Base-by-base conservation (phyloP, 1,140 invertebrate species). In the Trachelipus rathkii region DNA sequence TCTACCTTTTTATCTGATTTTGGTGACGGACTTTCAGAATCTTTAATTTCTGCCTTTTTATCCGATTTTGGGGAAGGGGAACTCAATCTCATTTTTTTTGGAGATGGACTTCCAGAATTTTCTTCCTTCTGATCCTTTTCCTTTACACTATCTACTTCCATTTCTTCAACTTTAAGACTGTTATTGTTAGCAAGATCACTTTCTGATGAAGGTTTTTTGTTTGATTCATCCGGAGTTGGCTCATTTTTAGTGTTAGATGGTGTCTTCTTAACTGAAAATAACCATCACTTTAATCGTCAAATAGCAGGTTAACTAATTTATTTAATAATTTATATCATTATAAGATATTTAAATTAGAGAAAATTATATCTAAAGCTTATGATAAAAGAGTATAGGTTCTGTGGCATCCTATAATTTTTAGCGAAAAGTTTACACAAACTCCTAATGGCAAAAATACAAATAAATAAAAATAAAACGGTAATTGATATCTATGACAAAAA, bases 151-250 rank as follows among this genome's bases (percentile, higher is more conserved):
- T 74, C 43, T 13, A 72, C 66, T 50, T 76, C 69, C 10, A 60
- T 71, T 53, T 72, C 66, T 68, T 68, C 66, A 10, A 68, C 53
- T 67, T 74, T 78, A 10, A 33, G 33, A n/a, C n/a, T n/a, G 33
- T 33, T 33, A 33, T 33, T 33, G 33, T 33, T 33, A 33, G 33
- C 33, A 33, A 33, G 1, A 33, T 33, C 33, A 33, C 33, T 33
- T 33, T 6, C 6, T 33, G 33, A 33, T 33, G 33, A 33, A 33
- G 33, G 33, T 1, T 33, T 33, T 33, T 33, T 33, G 33, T 6
- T 33, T 33, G 33, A 3, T 33, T 3, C 33, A 33, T 3, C 33
- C 6, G 33, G 33, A 33, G 1, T 33, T 33, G 33, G 6, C 33
- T 33, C 33, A 33, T 6, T 33, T 3, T 33, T 33, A 3, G 33